phyloP scores from a whole-genome alignment of 2,113 vertebrate genomes.

The Tapirus terrestris region DNA sequence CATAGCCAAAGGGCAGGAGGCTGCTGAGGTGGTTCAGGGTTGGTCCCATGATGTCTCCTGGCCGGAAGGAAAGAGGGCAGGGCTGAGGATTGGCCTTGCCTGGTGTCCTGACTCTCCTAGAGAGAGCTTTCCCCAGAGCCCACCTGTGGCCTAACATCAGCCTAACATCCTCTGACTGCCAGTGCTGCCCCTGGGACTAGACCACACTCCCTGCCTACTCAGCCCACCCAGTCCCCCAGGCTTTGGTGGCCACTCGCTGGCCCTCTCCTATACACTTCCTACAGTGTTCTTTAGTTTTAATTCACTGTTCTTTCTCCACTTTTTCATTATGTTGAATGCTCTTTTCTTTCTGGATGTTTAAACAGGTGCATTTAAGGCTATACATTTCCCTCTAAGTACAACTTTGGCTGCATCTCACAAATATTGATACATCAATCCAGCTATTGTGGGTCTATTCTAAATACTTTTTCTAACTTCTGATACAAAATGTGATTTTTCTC shows the following conservation, averaged over 20 bases:
- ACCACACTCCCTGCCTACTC: too few relatives aligned
- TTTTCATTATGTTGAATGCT: background rate
- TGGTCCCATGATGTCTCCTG: constrained; percentile 97
- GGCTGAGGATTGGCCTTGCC: background rate
- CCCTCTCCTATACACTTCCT: background rate
- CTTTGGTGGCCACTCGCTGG: background rate
- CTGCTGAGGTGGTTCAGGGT: constrained; percentile 94
- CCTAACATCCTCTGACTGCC: background rate
- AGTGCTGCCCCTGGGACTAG: background rate
- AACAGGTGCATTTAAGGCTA: background rate
- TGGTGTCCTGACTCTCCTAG: background rate
- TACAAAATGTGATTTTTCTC: background rate
- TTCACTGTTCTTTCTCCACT: background rate
- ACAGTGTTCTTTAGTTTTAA: background rate
- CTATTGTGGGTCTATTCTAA: background rate
- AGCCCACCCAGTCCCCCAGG: background rate
- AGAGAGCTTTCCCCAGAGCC: background rate
- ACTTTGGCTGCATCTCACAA: background rate
- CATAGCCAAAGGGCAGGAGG: constrained; percentile 94
- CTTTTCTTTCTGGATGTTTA: background rate
- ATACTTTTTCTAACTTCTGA: background rate
- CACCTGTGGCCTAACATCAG: accelerated
- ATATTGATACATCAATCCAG: background rate
- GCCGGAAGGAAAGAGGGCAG: background rate
- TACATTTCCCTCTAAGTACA: background rate